A percentile compares a stretch with the other conserved stretches of the same genome.
phyloP scores from a whole-genome alignment of 2,113 vertebrate genomes.

The Tenrec ecaudatus region DNA sequence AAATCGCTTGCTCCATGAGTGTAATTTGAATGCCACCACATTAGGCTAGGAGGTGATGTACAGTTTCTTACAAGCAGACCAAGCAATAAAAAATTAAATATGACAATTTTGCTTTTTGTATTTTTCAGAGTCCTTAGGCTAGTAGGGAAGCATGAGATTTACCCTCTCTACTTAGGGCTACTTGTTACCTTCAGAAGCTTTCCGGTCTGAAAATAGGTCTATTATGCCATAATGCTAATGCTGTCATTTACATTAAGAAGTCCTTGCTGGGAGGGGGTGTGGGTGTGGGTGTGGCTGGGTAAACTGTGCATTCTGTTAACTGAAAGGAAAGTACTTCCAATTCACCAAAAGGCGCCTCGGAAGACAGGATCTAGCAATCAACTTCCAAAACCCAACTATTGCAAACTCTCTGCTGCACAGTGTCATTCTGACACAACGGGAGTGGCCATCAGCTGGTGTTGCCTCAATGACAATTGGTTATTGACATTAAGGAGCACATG shows the following conservation, averaged over 20 bases:
- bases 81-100: neutral
- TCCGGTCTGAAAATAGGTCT: constrained; percentile 6
- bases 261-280: neutral
- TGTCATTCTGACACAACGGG: neutral
- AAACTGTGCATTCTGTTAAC: neutral
- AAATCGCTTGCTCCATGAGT: constrained; percentile 33
- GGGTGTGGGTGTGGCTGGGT: too few species aligned
- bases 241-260: neutral
- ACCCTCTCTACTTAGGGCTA: neutral
- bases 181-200: neutral
- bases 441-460: neutral
- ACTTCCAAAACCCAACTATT: neutral
- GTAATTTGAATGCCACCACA: constrained; percentile 13
- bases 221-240: neutral
- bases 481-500: neutral
- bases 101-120: constrained; percentile 3
- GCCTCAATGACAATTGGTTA: neutral
- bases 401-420: neutral
- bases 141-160: neutral
- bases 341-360: neutral
- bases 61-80: constrained; percentile 10
- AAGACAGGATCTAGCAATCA: neutral
- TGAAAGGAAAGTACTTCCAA: neutral
- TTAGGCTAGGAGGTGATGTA: constrained; percentile 14
- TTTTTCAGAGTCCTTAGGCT: neutral